A percentile compares a stretch with the other conserved stretches of the same genome.
These are phyloP conservation scores for Andricus curvator DNA, from an alignment of 2,888 invertebrate genomes.

Conservation along the genomic window DNA sequence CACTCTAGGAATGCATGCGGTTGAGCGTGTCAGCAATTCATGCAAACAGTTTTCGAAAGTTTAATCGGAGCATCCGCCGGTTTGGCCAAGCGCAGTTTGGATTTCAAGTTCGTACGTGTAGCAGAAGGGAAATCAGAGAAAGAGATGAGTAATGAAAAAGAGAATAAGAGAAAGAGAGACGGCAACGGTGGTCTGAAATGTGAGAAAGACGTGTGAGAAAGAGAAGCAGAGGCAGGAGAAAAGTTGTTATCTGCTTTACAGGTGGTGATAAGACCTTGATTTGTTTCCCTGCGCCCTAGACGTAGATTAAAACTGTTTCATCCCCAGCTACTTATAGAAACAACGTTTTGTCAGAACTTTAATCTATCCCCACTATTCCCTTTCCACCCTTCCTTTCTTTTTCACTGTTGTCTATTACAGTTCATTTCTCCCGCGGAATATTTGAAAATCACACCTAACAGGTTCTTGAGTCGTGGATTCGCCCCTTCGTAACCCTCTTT, in stretches of 20 bases:
- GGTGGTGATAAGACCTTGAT: slow-evolving; percentile 75
- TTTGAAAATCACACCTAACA: slow-evolving; percentile 17
- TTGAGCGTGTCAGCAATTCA: slow-evolving; percentile 67
- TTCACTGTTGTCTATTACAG: background rate
- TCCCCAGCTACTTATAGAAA: slow-evolving; percentile 65
- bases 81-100: slow-evolving; percentile 62
- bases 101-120: slow-evolving; percentile 63
- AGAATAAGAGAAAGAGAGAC: slow-evolving; percentile 48
- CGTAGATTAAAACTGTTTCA: slow-evolving; percentile 72
- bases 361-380: slow-evolving; percentile 67
- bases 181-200: slow-evolving; percentile 38
- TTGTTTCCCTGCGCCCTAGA: slow-evolving; percentile 72
- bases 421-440: background rate
- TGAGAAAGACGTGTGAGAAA: slow-evolving; percentile 53
- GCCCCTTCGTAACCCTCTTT: slow-evolving; percentile 2
- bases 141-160: slow-evolving; percentile 48
- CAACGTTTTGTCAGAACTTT: slow-evolving; percentile 69
- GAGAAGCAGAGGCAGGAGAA: slow-evolving; percentile 65
- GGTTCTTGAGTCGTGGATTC: background rate
- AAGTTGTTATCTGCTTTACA: slow-evolving; percentile 76
- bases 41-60: slow-evolving; percentile 77
- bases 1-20: slow-evolving; percentile 52
- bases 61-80: slow-evolving; percentile 74
- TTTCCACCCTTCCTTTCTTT: background rate
- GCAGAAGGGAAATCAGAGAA: slow-evolving; percentile 47